phyloP scores from a whole-genome alignment of 2,797 vertebrate species.

The Myotis vivesi region DNA sequence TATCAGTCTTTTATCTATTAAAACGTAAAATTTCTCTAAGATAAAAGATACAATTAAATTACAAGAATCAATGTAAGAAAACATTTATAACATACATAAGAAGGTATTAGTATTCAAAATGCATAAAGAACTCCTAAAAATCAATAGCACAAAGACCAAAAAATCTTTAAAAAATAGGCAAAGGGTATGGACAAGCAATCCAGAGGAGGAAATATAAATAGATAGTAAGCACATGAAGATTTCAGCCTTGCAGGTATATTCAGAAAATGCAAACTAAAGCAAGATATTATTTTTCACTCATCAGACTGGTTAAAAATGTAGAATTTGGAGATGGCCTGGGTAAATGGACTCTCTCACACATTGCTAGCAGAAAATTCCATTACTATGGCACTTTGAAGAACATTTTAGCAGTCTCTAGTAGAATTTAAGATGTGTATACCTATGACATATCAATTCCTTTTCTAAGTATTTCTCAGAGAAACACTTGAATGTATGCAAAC shows the following conservation, averaged over 20 bases:
- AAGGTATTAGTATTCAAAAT: constrained; percentile 28
- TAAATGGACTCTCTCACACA: background rate
- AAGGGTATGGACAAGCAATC: background rate
- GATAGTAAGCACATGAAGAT: background rate
- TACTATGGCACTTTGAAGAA: background rate
- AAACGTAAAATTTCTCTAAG: constrained; percentile 50
- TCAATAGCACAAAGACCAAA: constrained; percentile 34
- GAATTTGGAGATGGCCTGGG: background rate
- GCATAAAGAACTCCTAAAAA: constrained; percentile 6
- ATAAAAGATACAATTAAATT: constrained; percentile 27
- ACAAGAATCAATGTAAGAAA: constrained; percentile 34
- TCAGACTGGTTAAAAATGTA: background rate
- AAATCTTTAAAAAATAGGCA: background rate
- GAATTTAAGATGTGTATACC: background rate
- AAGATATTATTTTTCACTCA: background rate
- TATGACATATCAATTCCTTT: background rate
- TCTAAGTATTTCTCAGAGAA: constrained; percentile 9
- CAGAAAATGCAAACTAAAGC: background rate
- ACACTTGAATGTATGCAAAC: background rate
- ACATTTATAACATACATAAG: background rate
- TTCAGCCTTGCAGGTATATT: background rate
- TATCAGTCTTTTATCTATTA: background rate
- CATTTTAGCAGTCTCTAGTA: background rate
- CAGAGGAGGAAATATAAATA: background rate
- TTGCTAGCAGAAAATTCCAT: background rate